Percentiles rank a stretch among this genome's conserved stretches.
phyloP scores from a whole-genome alignment of 2,113 vertebrate genomes.

The Aphyosemion australe region DNA sequence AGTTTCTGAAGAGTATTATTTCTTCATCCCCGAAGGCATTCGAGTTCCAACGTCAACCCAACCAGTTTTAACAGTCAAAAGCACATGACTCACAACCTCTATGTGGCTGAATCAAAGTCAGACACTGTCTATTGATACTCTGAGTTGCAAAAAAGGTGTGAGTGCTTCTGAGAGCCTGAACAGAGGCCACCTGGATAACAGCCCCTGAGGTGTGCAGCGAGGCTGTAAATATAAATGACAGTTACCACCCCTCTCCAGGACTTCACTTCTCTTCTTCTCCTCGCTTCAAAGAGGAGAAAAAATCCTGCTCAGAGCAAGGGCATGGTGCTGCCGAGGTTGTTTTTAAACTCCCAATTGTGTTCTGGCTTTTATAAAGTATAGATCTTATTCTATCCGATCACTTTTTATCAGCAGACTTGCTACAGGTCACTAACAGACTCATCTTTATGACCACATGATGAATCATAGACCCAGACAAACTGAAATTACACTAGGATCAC shows the following conservation, averaged over 20 bases:
- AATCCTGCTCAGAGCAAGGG: constrained; percentile 68
- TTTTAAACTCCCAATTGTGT: constrained; percentile 27
- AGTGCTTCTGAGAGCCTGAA: constrained; percentile 71
- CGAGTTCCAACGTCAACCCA: constrained; percentile 74
- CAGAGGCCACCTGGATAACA: constrained; percentile 79
- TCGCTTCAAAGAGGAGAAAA: constrained; percentile 68
- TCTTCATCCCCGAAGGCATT: constrained; percentile 72
- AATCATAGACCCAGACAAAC: constrained; percentile 30
- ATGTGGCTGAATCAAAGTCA: constrained; percentile 79
- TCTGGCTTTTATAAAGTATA: constrained; percentile 29
- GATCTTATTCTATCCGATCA: constrained; percentile 32
- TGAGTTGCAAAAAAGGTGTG: constrained; percentile 67
- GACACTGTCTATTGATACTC: constrained; percentile 73
- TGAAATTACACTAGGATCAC: background rate
- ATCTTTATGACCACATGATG: constrained; percentile 37
- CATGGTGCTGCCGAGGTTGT: constrained; percentile 48
- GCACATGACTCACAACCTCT: constrained; percentile 73
- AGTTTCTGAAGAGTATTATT: constrained; percentile 68
- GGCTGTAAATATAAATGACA: constrained; percentile 81
- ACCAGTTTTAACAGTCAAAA: constrained; percentile 74
- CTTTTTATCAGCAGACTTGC: constrained; percentile 2
- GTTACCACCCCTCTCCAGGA: constrained; percentile 67
- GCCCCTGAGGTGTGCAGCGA: constrained; percentile 71
- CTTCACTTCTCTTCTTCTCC: constrained; percentile 66
- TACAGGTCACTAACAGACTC: background rate